Evolutionary conservation across 2,113 vertebrate species (phyloP), one percentile per base, ranked within the genome.

Genomic region (Falco punctatus): DNA sequence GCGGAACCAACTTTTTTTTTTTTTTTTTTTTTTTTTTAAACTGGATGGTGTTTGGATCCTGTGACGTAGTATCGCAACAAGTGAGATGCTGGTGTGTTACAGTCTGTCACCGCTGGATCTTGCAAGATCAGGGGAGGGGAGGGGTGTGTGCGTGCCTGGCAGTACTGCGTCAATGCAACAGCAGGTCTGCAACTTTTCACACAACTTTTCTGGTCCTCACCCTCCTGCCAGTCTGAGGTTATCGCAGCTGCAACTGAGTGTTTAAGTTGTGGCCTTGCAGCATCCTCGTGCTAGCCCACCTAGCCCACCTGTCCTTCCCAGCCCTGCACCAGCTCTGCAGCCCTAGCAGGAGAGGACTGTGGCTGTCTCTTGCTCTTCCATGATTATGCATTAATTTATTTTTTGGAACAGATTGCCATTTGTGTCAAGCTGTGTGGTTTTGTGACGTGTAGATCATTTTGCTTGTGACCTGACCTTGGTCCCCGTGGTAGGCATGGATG

Each of bases 351-450:
- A 48, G 48, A 73, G 32, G 42, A 18, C 20, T 16, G 19, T 44
- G n/a, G 15, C 86, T 42, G 70, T 79, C 54, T 54, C 51, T 77
- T 0, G 11, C 54, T 86, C 59, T 62, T 79, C 35, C 23, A 23
- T 19, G 20, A 66, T 73, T 72, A 20, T 14, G 57, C 32, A 7
- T 64, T 10, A 48, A 32, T 26, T 46, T 46, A 58, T 12, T 52
- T n/a, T 85, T 95, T 67, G 57, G 65, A 95, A 70, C 89, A 94
- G 95, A 80, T 89, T 92, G 86, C 84, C 26, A 3, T 90, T 96
- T 92, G 93, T 95, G 81, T 90, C 91, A 94, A 86, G 93, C 93
- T 94, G 81, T 78, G 91, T 95, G 96, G 59, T 90, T 96, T 94
- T 90, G 67, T 93, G 91, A 96, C 1, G 6, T 90, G 78, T 38